Evolutionary conservation across 2,888 invertebrate species (phyloP), one percentile per base, ranked within the genome.

Genomic region (Tenodera sinensis): DNA sequence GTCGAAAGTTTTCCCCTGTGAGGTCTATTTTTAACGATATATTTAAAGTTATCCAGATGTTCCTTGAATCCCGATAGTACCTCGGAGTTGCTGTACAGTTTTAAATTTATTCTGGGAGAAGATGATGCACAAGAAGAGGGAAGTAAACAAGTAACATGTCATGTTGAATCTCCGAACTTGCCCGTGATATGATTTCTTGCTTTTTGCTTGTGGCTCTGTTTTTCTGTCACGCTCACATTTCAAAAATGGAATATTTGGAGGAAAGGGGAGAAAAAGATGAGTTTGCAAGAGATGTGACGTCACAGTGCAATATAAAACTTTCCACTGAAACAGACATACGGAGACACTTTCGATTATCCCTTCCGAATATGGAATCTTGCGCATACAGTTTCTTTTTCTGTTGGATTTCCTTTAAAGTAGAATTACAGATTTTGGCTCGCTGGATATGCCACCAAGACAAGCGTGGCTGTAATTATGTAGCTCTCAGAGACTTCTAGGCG

Each of bases 141-240:
- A 71, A 71, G 54, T 25, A 71, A 71, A 71, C 54, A 71, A 71
- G 54, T 71, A 71, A 71, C 54, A 71, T 71, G 54, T 71, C 54
- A 71, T 71, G 20, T 71, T 25, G 15, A 71, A 25, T 71, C 54
- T 87, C 87, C 34, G 25, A 87, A n/a, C 71, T 82, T 87, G 82
- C 30, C 83, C 27, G 30, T 83, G 87, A 83, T 83, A 87, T 87
- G 83, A 87, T 87, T 87, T 87, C 83, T 87, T 87, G 34, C 83
- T 87, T 42, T 42, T 42, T 42, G 54, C 54, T 71, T 15, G 20
- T 71, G 54, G 54, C 54, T 71, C 20, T 71, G 54, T 71, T 71
- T 71, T 20, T 71, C 54, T 71, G 54, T 25, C 54, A 71, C 20
- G 25, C 54, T 71, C 54, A 71, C 54, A 71, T 71, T 71, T 71